Evolutionary conservation across 1,140 invertebrate species (phyloP), one percentile per base, ranked within the genome.

Genomic region (Uloborus diversus): DNA sequence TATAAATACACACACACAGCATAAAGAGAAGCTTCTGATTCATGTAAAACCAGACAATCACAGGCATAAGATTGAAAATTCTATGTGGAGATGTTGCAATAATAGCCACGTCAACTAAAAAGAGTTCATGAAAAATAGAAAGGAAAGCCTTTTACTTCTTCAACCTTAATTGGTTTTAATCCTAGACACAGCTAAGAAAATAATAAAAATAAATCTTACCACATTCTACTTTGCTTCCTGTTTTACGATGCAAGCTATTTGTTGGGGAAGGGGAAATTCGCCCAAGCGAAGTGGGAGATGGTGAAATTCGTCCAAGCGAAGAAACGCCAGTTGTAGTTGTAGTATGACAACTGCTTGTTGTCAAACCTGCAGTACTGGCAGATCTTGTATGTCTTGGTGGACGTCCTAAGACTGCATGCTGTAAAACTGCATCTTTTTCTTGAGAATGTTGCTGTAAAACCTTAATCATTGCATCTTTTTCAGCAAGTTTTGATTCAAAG

Each of bases 391-490:
- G 73, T 42, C 79, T 68, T 1, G 81, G 78, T 30, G 76, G 79
- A 32, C 82, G 80, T 57, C 79, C 83, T 32, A 82, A 65, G 42
- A 81, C 71, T 37, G 81, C 80, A 68, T 80, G 57, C 56, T 82
- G 75, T 32, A 83, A 53, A 1, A 83, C 73, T 51, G 68, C 75
- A 51, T 82, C 82, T 68, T 82, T 81, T 30, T 84, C 82, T 25
- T 81, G 68, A 14, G 84, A 84, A 71, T 84, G 93, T 82, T 94
- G 93, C 85, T 96, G 94, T 20, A 96, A 88, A 3, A 95, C 94
- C 81, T 92, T 91, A 80, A 96, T 95, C 93, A 96, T 95, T 0
- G 94, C 94, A 86, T 96, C 94, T 81, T 92, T 91, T 86, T 96
- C 94, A 0, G 93, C 93, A 66, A 96, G 88, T 85, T 95, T 94